phyloP scores from a whole-genome alignment of 2,797 vertebrate species.

The Gambusia yucatana region DNA sequence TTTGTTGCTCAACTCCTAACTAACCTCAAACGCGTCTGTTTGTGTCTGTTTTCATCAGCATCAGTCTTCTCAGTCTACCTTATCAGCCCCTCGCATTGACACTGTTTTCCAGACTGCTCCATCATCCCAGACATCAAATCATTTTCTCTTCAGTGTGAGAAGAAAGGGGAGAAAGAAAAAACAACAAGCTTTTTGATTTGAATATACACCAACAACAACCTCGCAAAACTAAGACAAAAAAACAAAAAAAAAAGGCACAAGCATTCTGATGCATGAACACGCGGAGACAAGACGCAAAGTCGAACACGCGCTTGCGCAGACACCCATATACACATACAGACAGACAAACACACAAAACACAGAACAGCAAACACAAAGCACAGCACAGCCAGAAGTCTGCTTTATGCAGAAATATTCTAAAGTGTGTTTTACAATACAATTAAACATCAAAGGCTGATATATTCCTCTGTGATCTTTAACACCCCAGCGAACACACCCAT shows the following conservation, averaged over 20 bases:
- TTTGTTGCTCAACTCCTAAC: constrained; percentile 26
- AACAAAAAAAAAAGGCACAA: constrained; percentile 57
- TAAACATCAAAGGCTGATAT: constrained; percentile 86
- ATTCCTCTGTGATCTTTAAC: constrained; percentile 86
- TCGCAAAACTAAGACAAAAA: constrained; percentile 70
- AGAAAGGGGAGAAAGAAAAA: constrained; percentile 60
- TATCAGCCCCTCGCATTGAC: constrained; percentile 67
- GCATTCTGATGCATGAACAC: constrained; percentile 66
- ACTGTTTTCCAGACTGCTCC: constrained; percentile 73
- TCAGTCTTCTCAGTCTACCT: constrained; percentile 71
- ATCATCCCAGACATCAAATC: constrained; percentile 77
- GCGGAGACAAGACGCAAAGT: constrained; percentile 62
- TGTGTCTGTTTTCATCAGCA: constrained; percentile 47
- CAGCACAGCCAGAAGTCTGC: constrained; percentile 76
- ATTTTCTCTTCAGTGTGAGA: constrained; percentile 61
- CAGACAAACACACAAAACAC: constrained; percentile 73
- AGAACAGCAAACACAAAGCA: constrained; percentile 78
- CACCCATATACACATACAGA: constrained; percentile 56
- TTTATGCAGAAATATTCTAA: constrained; percentile 87
- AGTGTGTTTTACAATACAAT: constrained; percentile 88
- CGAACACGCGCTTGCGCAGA: constrained; percentile 48
- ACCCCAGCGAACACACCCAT: constrained; percentile 78
- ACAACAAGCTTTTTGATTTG: constrained; percentile 70
- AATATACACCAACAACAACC: constrained; percentile 74
- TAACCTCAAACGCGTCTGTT: constrained; percentile 31